Evolutionary conservation across 2,797 vertebrate genomes (phyloP).

Genomic region (Onychomys leucogaster): DNA sequence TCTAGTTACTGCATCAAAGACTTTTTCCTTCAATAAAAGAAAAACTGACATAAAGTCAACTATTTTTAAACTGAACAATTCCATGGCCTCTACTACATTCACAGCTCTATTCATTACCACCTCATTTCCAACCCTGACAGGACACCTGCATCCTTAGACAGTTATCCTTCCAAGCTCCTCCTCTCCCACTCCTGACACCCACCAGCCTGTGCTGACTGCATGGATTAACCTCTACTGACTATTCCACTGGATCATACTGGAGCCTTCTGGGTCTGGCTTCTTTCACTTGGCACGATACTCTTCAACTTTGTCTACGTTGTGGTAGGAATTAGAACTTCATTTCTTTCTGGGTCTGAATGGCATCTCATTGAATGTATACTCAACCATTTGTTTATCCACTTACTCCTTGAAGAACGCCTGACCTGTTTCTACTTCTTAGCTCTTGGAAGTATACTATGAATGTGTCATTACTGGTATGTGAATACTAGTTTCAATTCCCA

Average conservation of each 20-base stretch:
- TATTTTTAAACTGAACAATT: constrained; percentile 33
- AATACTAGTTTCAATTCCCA: neutral
- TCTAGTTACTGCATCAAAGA: neutral
- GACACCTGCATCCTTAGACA: neutral
- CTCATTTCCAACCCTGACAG: neutral
- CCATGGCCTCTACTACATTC: neutral
- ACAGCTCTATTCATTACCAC: neutral
- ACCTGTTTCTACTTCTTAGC: neutral
- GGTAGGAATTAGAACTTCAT: constrained; percentile 5
- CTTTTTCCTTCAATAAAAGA: neutral
- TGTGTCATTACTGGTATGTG: neutral
- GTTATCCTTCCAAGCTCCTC: neutral
- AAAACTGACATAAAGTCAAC: neutral
- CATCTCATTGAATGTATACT: neutral
- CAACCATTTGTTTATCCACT: neutral
- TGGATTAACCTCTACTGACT: neutral
- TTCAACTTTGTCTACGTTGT: neutral
- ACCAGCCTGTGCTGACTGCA: neutral
- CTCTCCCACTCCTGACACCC: neutral
- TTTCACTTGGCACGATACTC: neutral
- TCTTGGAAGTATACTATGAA: neutral
- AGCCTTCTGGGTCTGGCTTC: neutral
- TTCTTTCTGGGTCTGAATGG: neutral
- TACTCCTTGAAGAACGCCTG: neutral
- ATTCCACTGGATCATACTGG: neutral